Evolutionary conservation across 2,888 invertebrate genomes (phyloP).

Genomic region (Nematopogon swammerdamellus): DNA sequence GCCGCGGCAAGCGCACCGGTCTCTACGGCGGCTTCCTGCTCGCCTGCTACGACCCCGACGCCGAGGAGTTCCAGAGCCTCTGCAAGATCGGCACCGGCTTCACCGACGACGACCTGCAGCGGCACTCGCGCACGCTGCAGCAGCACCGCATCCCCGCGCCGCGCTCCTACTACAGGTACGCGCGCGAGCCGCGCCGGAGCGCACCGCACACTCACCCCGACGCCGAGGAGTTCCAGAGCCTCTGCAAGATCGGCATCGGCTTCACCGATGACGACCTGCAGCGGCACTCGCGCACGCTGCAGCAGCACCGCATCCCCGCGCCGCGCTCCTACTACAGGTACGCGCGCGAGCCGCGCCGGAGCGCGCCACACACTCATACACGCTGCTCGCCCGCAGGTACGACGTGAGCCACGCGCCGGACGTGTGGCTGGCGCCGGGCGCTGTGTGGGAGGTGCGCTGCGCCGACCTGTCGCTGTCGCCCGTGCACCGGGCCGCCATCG

Average conservation of each 20-base stretch:
- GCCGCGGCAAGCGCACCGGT: conserved; percentile 91
- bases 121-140: conserved; percentile 73
- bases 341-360: not conserved
- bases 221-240: conserved; percentile 83
- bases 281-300: conserved; percentile 71
- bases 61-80: conserved; percentile 82
- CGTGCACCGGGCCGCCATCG: conserved; percentile 83
- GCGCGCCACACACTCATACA: conserved; percentile 36
- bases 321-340: conserved; percentile 77
- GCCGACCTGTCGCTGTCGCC: conserved; percentile 97
- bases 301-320: conserved; percentile 67
- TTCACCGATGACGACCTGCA: conserved; percentile 90
- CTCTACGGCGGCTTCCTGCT: conserved; percentile 93
- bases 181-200: no score
- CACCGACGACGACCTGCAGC: conserved; percentile 82
- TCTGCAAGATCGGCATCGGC: conserved; percentile 81
- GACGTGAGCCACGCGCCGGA: conserved; percentile 75
- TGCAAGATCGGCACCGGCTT: conserved; percentile 89
- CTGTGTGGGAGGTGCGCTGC: conserved; percentile 96
- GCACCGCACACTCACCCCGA: conserved; percentile 56
- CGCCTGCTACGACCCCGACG: conserved; percentile 86
- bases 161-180: conserved; percentile 70
- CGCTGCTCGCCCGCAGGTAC: conserved; percentile 53
- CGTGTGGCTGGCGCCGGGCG: conserved; percentile 83
- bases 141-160: conserved; percentile 70